Conservation (phyloP, 2,888 invertebrate genomes). For the Notodonta ziczac region DNA sequence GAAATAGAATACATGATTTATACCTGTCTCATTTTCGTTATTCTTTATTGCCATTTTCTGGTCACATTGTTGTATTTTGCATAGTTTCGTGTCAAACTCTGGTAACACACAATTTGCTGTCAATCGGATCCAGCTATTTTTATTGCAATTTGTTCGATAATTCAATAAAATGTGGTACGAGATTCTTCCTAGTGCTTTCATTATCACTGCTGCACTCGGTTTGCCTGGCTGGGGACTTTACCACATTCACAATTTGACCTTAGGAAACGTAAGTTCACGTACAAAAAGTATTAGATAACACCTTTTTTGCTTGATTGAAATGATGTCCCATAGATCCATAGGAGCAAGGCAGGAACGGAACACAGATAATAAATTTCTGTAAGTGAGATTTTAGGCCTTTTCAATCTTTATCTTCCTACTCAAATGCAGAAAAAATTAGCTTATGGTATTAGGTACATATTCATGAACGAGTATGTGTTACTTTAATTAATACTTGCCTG, state of each 20-base stretch:
- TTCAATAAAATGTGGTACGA: slow-evolving; percentile 88
- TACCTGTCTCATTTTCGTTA: slow-evolving; percentile 6
- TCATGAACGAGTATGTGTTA: too few relatives aligned
- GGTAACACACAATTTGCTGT: slow-evolving; percentile 52
- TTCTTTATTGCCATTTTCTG: slow-evolving; percentile 11
- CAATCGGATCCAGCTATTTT: slow-evolving; percentile 39
- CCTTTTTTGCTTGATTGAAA: not conserved
- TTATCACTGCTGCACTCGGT: slow-evolving; percentile 85
- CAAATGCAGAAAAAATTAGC: too few relatives aligned
- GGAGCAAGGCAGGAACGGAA: not conserved
- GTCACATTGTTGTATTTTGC: slow-evolving; percentile 28
- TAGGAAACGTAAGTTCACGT: slow-evolving; percentile 86
- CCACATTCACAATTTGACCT: slow-evolving; percentile 84
- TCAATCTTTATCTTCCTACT: too few relatives aligned
- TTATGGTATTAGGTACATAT: too few relatives aligned
- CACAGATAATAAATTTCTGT: slow-evolving; percentile 23
- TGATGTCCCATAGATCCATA: slow-evolving; percentile 8
- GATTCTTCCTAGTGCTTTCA: slow-evolving; percentile 86
- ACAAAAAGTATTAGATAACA: slow-evolving; percentile 64
- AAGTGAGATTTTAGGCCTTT: not conserved
- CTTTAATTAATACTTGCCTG: too few relatives aligned
- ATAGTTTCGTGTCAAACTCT: slow-evolving; percentile 29
- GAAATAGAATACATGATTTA: too few relatives aligned
- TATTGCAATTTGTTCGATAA: slow-evolving; percentile 31
- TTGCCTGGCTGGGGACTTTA: slow-evolving; percentile 86